Evolutionary conservation across 2,888 invertebrate genomes (phyloP), one percentile per base, ranked within the genome.

Genomic region (Dexiosoma caninum): DNA sequence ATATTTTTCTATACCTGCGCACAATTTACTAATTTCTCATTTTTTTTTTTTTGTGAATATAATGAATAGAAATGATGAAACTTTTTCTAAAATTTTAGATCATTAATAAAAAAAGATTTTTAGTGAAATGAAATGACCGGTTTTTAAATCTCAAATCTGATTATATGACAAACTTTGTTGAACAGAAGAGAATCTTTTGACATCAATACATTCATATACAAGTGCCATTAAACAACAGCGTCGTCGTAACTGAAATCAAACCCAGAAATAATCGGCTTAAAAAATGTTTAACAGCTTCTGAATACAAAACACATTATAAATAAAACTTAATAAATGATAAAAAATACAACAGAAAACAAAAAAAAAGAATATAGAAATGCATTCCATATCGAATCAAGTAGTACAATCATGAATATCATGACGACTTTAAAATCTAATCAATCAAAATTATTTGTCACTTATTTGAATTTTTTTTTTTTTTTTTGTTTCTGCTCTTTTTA

Each of bases 371-470:
- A n/a, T n/a, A n/a, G n/a, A n/a, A n/a, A n/a, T n/a, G n/a, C 42
- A 59, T 66, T 72, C 67, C 59, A 30, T 27, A 14, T 42, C 37
- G 66, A 51, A 57, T 79, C 40, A 75, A 44, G 19, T 35, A 66
- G 53, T 53, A 53, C 3, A 27, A 37, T 67, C 67, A 78, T 71
- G 62, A 79, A 71, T 57, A 79, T 51, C 59, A 74, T 70, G 53
- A 46, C 37, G 60, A 71, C 64, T 70, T 78, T 74, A 70, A 79
- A 77, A 59, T 70, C 83, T 84, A 86, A 88, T 88, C 87, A 88
- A 88, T 88, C 87, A 88, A 87, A 88, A 88, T 87, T 87, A 86
- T 87, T 86, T 88, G 86, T 87, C 85, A 86, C 85, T 88, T 87
- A 86, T 79, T n/a, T 35, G 51, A 14, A 30, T 10, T 7, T 62